These are phyloP conservation scores for Diarsia dahlii DNA, from an alignment of 2,888 invertebrate species.

Conservation along the genomic window DNA sequence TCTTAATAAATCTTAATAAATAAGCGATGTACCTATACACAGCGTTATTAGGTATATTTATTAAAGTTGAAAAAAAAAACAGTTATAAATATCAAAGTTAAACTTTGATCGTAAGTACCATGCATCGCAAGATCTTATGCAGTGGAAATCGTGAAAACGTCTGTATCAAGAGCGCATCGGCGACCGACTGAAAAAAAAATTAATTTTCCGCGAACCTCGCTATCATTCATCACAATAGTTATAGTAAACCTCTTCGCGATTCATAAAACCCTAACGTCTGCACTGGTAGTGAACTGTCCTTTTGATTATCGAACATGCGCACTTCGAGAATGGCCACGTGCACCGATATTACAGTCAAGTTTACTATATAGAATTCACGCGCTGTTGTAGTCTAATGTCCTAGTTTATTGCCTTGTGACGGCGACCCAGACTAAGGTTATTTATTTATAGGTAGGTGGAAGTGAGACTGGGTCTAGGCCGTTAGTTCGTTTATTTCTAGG, in stretches of 20 bases:
- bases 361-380: neutral
- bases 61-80: no score
- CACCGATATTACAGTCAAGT: neutral
- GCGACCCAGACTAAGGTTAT: constrained; percentile 41
- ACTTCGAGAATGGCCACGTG: constrained; percentile 31
- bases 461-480: constrained; percentile 24
- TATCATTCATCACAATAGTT: no score
- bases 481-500: constrained; percentile 21
- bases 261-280: constrained; percentile 31
- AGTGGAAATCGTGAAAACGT: neutral
- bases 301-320: constrained; percentile 58
- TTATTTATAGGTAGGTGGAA: constrained; percentile 24
- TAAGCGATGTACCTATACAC: no score
- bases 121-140: neutral
- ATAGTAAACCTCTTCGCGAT: no score
- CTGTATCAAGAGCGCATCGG: neutral
- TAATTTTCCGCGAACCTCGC: neutral
- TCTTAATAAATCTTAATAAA: no score
- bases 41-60: no score
- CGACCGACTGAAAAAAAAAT: neutral
- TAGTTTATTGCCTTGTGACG: constrained; percentile 27
- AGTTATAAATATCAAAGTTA: neutral
- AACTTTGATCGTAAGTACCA: neutral
- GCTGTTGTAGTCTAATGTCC: constrained; percentile 31
- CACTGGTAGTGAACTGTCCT: neutral